A percentile compares a stretch with the other conserved stretches of the same genome.
Conservation (phyloP, 1,140 invertebrate species). For the Penaeus japonicus region DNA sequence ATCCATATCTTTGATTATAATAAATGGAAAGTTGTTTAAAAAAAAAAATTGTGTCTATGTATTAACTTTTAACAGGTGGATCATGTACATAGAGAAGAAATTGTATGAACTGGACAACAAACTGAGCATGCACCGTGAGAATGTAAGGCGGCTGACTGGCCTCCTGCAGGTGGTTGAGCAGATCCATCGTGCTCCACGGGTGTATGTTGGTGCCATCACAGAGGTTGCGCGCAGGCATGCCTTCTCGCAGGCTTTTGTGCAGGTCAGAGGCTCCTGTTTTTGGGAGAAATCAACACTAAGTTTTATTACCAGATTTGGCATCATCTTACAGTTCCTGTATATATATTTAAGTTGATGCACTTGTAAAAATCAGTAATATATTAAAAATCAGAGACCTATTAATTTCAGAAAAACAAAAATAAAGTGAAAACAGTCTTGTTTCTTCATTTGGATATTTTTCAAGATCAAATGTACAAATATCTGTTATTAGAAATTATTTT, state of each 20-base stretch:
- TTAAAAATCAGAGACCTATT: no score
- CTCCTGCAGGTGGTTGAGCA: conserved; percentile 85
- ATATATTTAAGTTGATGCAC: no score
- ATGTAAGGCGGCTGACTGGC: conserved; percentile 76
- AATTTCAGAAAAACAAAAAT: no score
- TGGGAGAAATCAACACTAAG: conserved; percentile 64
- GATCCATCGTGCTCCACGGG: conserved; percentile 81
- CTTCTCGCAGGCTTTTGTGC: conserved; percentile 77
- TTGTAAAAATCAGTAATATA: no score
- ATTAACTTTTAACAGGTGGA: conserved; percentile 72
- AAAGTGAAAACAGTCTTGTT: no score
- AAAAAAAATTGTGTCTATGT: no score
- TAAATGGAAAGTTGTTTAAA: no score
- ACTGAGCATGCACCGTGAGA: conserved; percentile 81
- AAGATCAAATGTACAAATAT: no score
- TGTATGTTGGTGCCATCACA: conserved; percentile 82
- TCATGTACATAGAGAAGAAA: conserved; percentile 84
- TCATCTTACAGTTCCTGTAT: no score
- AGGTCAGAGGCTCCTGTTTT: conserved; percentile 62
- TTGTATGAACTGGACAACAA: conserved; percentile 82
- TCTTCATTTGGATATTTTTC: no score
- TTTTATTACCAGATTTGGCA: background rate
- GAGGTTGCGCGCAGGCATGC: conserved; percentile 81
- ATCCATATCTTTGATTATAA: no score
- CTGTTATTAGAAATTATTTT: no score